Evolutionary conservation across 2,113 vertebrate genomes (phyloP).

Genomic region (Pogonocichla stellata): DNA sequence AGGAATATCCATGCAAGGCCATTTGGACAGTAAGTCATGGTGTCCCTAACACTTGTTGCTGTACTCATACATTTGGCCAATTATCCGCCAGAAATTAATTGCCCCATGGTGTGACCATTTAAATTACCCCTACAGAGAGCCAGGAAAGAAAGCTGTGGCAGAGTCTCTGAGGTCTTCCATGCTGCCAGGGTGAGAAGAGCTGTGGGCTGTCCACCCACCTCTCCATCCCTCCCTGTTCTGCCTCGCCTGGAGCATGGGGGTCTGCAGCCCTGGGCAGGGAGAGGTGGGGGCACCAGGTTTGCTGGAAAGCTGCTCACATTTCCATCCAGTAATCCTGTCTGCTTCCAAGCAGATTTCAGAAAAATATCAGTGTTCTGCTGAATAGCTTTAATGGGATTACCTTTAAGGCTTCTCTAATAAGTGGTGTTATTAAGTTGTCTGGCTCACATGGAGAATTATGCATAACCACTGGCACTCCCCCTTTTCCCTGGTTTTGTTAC

Average conservation of each 20-base stretch:
- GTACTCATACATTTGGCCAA: neutral
- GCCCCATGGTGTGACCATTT: neutral
- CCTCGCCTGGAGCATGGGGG: neutral
- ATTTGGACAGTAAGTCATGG: rapidly evolving
- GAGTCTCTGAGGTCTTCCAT: neutral
- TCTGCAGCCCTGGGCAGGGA: neutral
- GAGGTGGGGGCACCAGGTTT: neutral
- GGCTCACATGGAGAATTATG: slow-evolving; percentile 46
- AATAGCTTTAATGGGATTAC: slow-evolving; percentile 73
- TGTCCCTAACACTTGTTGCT: neutral
- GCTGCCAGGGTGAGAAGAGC: neutral
- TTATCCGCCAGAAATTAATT: neutral
- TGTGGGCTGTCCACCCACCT: neutral
- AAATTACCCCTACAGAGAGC: neutral
- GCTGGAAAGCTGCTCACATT: slow-evolving; percentile 54
- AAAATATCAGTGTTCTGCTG: slow-evolving; percentile 62
- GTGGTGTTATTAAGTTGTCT: slow-evolving; percentile 66
- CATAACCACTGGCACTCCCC: slow-evolving; percentile 44
- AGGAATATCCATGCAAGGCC: neutral
- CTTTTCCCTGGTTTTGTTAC: slow-evolving; percentile 64
- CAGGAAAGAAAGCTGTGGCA: neutral
- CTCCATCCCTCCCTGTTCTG: neutral
- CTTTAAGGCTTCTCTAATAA: slow-evolving; percentile 71
- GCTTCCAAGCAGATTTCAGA: slow-evolving; percentile 66
- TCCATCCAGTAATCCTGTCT: slow-evolving; percentile 57